Conservation (phyloP, 2,888 invertebrate genomes). For the Muschampia staudingeri region DNA sequence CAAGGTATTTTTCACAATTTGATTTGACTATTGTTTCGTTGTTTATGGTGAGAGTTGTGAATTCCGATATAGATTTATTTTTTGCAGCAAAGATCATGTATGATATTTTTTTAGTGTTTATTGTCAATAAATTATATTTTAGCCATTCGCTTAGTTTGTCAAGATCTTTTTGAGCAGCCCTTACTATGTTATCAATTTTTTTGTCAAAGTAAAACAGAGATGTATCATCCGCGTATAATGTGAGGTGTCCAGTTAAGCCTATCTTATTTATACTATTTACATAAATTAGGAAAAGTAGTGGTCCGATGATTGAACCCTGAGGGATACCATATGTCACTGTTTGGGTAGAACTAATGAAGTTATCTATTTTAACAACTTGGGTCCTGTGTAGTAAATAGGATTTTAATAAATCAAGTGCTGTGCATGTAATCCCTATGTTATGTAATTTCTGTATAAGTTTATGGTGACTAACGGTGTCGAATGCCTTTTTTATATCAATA, state of each 20-base stretch:
- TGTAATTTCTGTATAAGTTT: conserved; percentile 47
- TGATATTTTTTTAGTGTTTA: conserved; percentile 3
- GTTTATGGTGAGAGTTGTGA: conserved; percentile 18
- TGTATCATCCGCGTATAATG: conserved; percentile 41
- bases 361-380: conserved; percentile 56
- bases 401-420: conserved; percentile 43
- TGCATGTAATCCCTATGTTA: conserved; percentile 44
- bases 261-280: conserved; percentile 34
- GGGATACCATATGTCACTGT: conserved; percentile 51
- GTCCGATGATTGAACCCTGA: conserved; percentile 57
- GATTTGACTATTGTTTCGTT: conserved; percentile 7
- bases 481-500: too few relatives aligned
- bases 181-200: background rate
- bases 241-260: conserved; percentile 22
- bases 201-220: conserved; percentile 37
- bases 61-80: conserved; percentile 21
- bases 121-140: conserved; percentile 25
- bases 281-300: conserved; percentile 48
- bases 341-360: conserved; percentile 29
- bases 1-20: conserved; percentile 22
- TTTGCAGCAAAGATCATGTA: background rate
- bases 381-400: conserved; percentile 51
- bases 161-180: conserved; percentile 17
- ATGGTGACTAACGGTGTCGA: background rate
- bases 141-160: conserved; percentile 15